Evolutionary conservation across 1,140 invertebrate genomes (phyloP).

Genomic region (Papilio machaon): DNA sequence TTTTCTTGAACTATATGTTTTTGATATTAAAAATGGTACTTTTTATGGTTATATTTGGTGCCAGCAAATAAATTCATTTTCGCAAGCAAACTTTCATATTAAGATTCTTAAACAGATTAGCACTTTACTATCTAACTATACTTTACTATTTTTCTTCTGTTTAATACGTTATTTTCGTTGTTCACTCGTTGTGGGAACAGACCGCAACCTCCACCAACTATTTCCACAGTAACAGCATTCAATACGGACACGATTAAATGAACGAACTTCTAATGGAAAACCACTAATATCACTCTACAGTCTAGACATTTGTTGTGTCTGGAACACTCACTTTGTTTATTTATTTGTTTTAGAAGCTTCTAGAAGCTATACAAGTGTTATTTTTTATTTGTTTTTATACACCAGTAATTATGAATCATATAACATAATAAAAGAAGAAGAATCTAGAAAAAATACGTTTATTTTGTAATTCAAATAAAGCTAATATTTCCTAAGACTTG

Average conservation of each 20-base stretch:
- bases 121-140: too few relatives aligned
- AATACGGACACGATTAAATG: conserved; percentile 23
- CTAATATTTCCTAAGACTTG: background rate
- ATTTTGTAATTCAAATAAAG: background rate
- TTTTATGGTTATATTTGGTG: too few relatives aligned
- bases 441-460: too few relatives aligned
- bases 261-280: conserved; percentile 23
- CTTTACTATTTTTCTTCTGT: background rate
- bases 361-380: background rate
- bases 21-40: too few relatives aligned
- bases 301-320: conserved; percentile 21
- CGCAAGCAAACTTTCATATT: too few relatives aligned
- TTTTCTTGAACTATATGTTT: too few relatives aligned
- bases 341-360: background rate
- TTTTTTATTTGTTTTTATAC: too few relatives aligned
- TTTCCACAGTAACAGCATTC: background rate
- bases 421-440: too few relatives aligned
- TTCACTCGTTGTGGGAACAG: background rate
- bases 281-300: background rate
- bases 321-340: background rate
- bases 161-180: background rate
- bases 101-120: too few relatives aligned
- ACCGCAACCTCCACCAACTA: background rate
- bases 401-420: too few relatives aligned
- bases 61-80: too few relatives aligned